These are phyloP conservation scores for Mylabris sibirica DNA, from an alignment of 2,888 invertebrate species.

Conservation along the genomic window DNA sequence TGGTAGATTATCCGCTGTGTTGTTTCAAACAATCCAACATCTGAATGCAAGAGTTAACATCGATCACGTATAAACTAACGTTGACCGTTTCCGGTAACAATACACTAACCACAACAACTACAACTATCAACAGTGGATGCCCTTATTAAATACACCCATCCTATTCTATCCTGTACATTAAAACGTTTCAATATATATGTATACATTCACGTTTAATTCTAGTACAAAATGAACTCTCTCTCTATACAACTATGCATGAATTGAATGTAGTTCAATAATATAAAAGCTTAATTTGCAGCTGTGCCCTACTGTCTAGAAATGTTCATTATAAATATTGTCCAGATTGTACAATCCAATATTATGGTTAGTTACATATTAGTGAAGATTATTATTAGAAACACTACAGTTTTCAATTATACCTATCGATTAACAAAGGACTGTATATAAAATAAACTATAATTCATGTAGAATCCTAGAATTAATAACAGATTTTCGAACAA, in stretches of 20 bases:
- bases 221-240: neutral
- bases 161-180: neutral
- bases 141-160: neutral
- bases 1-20: neutral
- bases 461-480: too few species aligned
- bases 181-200: neutral
- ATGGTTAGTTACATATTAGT: neutral
- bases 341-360: neutral
- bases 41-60: constrained; percentile 2
- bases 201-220: neutral
- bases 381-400: neutral
- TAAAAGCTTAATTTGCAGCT: constrained; percentile 18
- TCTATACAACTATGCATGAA: neutral
- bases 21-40: neutral
- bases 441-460: too few species aligned
- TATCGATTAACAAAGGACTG: neutral
- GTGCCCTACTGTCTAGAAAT: neutral
- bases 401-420: neutral
- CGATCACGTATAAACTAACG: neutral
- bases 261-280: constrained; percentile 5
- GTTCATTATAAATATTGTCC: constrained; percentile 17
- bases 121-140: neutral
- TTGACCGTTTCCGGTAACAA: neutral
- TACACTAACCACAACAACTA: constrained; percentile 6
- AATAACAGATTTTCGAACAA: too few species aligned